phyloP scores from a whole-genome alignment of 2,888 invertebrate genomes.

The Thereva unica region DNA sequence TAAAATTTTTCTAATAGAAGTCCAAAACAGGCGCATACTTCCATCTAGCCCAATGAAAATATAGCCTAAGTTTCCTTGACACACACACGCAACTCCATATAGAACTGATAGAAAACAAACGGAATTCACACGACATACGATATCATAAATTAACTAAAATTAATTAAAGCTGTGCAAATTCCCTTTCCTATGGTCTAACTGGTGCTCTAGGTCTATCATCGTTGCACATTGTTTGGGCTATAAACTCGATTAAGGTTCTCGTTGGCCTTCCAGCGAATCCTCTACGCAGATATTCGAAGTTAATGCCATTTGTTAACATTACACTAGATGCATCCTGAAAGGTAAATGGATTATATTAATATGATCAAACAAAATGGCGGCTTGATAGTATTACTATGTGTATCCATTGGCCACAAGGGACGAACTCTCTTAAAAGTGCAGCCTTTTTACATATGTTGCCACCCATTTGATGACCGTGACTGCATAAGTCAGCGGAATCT shows the following conservation, averaged over 20 bases:
- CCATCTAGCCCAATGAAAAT: no score
- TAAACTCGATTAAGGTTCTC: conserved; percentile 72
- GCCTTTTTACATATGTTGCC: conserved; percentile 75
- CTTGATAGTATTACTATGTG: conserved; percentile 64
- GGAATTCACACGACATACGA: no score
- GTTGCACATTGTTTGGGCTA: conserved; percentile 62
- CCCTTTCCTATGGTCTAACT: no score
- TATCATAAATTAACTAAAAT: no score
- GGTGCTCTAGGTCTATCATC: conserved; percentile 43
- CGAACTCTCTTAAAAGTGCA: conserved; percentile 74
- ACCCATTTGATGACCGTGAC: conserved; percentile 60
- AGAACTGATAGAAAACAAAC: no score
- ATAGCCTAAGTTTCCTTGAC: no score
- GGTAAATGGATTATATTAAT: conserved; percentile 3
- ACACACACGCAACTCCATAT: no score
- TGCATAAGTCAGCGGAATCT: conserved; percentile 61
- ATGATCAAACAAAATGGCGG: not conserved
- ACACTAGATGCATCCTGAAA: conserved; percentile 71
- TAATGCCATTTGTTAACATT: conserved; percentile 68
- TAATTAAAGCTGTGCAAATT: no score
- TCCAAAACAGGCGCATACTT: no score
- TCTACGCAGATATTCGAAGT: conserved; percentile 64
- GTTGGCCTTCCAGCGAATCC: conserved; percentile 82
- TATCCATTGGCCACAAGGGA: conserved; percentile 73
- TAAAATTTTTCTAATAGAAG: no score